Conservation (phyloP, 2,797 vertebrate genomes). For the Lepus oiostolus region DNA sequence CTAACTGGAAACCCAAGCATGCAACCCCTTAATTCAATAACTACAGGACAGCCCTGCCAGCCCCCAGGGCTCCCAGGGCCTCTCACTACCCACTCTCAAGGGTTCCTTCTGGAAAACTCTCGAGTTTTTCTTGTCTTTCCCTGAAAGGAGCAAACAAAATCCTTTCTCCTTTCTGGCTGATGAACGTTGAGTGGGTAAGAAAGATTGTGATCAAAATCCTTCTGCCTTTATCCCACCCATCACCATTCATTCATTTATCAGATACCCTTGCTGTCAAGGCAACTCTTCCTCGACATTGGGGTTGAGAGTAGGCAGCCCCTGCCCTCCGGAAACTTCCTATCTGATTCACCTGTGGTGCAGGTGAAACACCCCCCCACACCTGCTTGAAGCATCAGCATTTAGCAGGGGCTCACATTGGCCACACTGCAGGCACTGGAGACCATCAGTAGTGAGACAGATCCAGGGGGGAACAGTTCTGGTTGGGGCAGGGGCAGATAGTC, state of each 20-base stretch:
- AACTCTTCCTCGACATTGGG: background rate
- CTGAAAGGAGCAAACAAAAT: background rate
- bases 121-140: background rate
- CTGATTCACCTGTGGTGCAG: background rate
- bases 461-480: background rate
- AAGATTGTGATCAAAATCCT: background rate
- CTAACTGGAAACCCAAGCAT: accelerated
- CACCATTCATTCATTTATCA: background rate
- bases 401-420: background rate
- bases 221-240: background rate
- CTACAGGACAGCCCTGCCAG: background rate
- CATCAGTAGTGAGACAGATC: background rate
- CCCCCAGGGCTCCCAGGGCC: background rate
- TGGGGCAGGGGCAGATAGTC: background rate
- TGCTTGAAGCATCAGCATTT: background rate
- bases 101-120: background rate
- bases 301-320: background rate
- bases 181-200: background rate
- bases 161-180: background rate
- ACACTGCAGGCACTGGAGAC: background rate
- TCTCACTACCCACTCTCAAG: background rate
- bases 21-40: background rate
- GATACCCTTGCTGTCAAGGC: background rate
- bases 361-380: no score
- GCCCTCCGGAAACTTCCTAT: background rate